A percentile compares a stretch with the other conserved stretches of the same genome.
phyloP scores from a whole-genome alignment of 2,888 invertebrate species.

The Hyalella azteca region DNA sequence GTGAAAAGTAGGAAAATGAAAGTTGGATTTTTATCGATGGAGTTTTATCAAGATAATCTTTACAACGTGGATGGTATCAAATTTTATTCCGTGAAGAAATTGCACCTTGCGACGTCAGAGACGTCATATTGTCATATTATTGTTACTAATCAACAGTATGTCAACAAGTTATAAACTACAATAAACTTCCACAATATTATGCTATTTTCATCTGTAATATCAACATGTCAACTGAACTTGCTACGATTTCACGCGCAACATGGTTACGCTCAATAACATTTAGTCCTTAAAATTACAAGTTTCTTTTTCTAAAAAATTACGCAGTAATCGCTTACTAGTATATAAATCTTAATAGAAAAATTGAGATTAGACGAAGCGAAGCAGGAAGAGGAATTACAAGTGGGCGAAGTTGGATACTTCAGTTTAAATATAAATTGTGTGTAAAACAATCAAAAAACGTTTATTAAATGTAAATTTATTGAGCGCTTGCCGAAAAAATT shows the following conservation, averaged over 20 bases:
- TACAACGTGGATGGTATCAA: slow-evolving; percentile 36
- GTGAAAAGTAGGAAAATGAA: slow-evolving; percentile 9
- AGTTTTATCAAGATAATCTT: slow-evolving; percentile 28
- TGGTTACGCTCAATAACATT: slow-evolving; percentile 7
- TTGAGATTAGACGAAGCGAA: slow-evolving; percentile 33
- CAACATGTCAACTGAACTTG: background rate
- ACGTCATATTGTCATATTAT: slow-evolving; percentile 1
- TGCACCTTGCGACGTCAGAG: background rate
- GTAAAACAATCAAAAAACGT: too few species aligned
- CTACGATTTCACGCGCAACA: background rate
- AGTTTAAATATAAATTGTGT: too few species aligned
- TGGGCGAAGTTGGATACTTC: background rate
- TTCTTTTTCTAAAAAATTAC: slow-evolving; percentile 29
- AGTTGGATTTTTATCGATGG: background rate
- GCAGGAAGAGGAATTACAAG: background rate
- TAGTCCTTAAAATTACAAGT: slow-evolving; percentile 13
- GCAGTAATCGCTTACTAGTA: slow-evolving; percentile 12
- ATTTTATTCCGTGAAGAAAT: slow-evolving; percentile 3
- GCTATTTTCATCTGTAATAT: slow-evolving; percentile 9
- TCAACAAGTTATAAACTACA: background rate
- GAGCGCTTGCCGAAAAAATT: too few species aligned
- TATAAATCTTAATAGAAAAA: slow-evolving; percentile 19
- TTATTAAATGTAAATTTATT: too few species aligned
- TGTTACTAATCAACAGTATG: slow-evolving; percentile 1
- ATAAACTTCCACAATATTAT: background rate